Percentiles rank a stretch among this genome's conserved stretches.
Conservation (phyloP, 2,797 vertebrate species). For the Streptopelia turtur region DNA sequence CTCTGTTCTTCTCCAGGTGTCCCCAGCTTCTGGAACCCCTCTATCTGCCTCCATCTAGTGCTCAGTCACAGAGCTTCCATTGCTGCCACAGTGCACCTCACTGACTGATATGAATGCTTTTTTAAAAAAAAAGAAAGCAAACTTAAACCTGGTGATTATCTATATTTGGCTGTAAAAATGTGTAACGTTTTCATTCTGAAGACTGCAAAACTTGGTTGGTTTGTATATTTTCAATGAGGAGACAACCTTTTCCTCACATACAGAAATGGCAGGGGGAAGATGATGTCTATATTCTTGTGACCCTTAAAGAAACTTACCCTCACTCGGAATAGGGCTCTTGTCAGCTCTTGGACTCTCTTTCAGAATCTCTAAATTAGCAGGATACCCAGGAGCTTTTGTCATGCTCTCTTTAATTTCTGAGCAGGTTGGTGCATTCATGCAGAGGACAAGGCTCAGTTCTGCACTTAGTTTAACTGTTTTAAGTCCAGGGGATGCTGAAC, state of each 20-base stretch:
- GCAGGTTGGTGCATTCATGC: not conserved
- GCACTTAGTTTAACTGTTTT: not conserved
- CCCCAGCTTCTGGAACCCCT: no score
- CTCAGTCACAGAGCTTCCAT: no score
- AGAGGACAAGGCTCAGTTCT: not conserved
- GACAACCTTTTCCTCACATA: not conserved
- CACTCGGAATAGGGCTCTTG: not conserved
- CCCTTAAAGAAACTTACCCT: not conserved
- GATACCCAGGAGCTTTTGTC: not conserved
- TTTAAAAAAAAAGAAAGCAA: not conserved
- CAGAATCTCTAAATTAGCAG: not conserved
- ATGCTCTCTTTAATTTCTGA: not conserved
- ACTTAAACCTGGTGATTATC: not conserved
- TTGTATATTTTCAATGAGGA: not conserved
- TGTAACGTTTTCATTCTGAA: not conserved
- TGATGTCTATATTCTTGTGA: not conserved
- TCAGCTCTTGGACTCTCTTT: not conserved
- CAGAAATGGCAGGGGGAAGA: not conserved
- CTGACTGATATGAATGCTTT: not conserved
- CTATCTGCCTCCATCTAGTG: no score
- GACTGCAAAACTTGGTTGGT: not conserved
- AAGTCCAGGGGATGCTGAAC: not conserved
- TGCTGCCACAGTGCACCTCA: no score
- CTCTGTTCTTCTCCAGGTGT: no score
- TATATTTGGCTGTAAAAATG: not conserved